Evolutionary conservation across 37 sponge, comb jelly and placozoan species (phyloP), one percentile per base, ranked within the genome.

Genomic region (Cladorhizidae sp.): DNA sequence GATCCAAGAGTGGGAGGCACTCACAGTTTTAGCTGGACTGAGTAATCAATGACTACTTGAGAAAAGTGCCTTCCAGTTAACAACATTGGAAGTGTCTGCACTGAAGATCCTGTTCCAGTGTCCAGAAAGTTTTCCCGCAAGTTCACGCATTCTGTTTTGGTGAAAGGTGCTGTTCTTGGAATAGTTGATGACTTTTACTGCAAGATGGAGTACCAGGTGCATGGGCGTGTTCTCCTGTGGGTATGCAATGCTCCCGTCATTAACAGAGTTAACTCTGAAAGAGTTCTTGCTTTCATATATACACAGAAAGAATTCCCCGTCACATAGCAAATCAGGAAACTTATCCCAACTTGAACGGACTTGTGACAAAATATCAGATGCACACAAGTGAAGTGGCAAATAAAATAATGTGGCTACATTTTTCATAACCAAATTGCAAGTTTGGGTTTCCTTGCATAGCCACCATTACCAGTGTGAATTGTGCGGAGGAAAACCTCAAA

Each of bases 61-160:
- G 72, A 29, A 75, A 54, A 33, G 88, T 87, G n/a, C 78, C 78
- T n/a, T 29, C 23, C 43, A 64, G 67, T 50, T 74, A n/a, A 74
- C 65, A 28, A 32, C 28, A 51, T 65, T 36, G 57, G 72, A 5
- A 80, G 76, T 57, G 73, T 88, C 20, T 88, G 88, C 83, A 59
- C 74, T 31, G 82, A 82, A 52, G 88, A 88, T 69, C 88, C 88
- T 0, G 29, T 88, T 6, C 76, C 88, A 28, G 83, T 77, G n/a
- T n/a, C n/a, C n/a, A n/a, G n/a, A n/a, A n/a, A n/a, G 43, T 81
- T 68, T 25, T 56, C 74, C 11, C 45, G 82, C 23, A 82, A 82
- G 29, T 43, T 45, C 12, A 88, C 64, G 35, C 57, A 82, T 64
- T 22, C 41, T 55, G 67, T 69, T 40, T 76, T 76, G 40, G 57